Base-by-base conservation (phyloP, 1,140 invertebrate genomes). In the Camponotus vicinus region DNA sequence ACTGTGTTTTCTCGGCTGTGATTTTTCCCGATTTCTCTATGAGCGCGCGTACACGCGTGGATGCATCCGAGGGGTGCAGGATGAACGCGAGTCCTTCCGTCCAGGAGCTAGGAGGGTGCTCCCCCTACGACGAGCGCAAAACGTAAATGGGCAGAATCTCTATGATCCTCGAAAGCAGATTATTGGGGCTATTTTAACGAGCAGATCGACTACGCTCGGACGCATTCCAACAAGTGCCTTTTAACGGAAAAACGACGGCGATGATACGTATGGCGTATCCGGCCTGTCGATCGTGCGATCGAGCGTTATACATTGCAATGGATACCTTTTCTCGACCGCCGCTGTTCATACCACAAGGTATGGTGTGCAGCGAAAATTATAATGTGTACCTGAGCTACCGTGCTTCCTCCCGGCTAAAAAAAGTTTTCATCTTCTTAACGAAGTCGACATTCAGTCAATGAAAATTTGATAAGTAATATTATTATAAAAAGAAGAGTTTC, bases 131-230 rank as follows among this genome's bases (percentile, higher is more conserved):
- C 52, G 45, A 89, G 80, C 69, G 55, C 75, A 78, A 52, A 52
- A 52, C 49, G 82, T 69, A 64, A 90, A 90, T 76, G 86, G 88
- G 61, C 84, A 88, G 89, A 52, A 86, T 85, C 69, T 86, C 87
- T 90, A 89, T 90, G 92, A 94, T 94, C 90, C 90, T 90, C 83
- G 86, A 94, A 94, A 95, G 93, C 93, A 94, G 94, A 95, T 95
- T 94, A 95, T 90, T 85, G 83, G 73, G 88, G 86, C 89, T 92
- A 93, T 88, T 93, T 92, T 89, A 92, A 91, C 90, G 89, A 91
- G 90, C 90, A 92, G 94, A 95, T 94, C 90, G 93, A 92, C 93
- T 90, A 94, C 91, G 94, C 93, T 91, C 92, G 93, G 93, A 91
- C 91, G 93, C 91, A 93, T 86, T 90, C 88, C 91, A 94, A 94